Conservation (phyloP, 2,888 invertebrate species). For the Zeuzera pyrina region DNA sequence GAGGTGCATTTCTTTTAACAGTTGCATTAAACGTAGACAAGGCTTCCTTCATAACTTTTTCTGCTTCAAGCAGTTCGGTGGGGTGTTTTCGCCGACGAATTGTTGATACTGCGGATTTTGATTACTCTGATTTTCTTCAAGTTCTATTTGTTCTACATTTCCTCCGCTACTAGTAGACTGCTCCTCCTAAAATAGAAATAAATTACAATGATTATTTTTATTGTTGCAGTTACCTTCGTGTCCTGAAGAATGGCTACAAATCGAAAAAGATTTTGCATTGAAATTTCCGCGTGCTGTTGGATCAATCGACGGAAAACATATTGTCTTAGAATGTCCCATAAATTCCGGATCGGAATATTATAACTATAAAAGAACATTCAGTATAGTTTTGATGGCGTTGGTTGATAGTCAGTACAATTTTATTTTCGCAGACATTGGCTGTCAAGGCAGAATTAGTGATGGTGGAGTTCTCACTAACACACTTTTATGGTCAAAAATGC, state of each 20-base stretch:
- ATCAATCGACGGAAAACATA: constrained; percentile 17
- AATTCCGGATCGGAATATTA: constrained; percentile 12
- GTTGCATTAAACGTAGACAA: constrained; percentile 10
- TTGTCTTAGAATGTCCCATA: constrained; percentile 13
- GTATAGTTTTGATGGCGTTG: constrained; percentile 17
- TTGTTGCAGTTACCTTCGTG: constrained; percentile 5
- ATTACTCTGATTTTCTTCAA: constrained; percentile 3
- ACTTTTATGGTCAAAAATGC: constrained; percentile 20
- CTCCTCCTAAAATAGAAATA: constrained; percentile 1
- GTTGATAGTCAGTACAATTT: constrained; percentile 16
- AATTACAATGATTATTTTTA: constrained; percentile 3
- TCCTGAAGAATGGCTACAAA: constrained; percentile 7
- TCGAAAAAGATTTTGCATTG: constrained; percentile 5
- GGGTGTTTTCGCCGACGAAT: background rate
- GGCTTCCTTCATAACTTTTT: background rate
- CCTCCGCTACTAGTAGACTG: constrained; percentile 3
- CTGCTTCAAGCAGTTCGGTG: background rate
- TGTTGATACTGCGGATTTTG: too few species aligned
- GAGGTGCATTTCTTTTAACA: constrained; percentile 6
- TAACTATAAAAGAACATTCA: constrained; percentile 14
- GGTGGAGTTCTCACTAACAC: constrained; percentile 17
- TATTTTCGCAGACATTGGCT: constrained; percentile 14
- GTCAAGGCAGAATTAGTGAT: constrained; percentile 22
- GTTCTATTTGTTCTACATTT: constrained; percentile 4
- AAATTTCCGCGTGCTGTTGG: constrained; percentile 6